Evolutionary conservation across 2,888 invertebrate genomes (phyloP).

Genomic region (Trimorus sp.): DNA sequence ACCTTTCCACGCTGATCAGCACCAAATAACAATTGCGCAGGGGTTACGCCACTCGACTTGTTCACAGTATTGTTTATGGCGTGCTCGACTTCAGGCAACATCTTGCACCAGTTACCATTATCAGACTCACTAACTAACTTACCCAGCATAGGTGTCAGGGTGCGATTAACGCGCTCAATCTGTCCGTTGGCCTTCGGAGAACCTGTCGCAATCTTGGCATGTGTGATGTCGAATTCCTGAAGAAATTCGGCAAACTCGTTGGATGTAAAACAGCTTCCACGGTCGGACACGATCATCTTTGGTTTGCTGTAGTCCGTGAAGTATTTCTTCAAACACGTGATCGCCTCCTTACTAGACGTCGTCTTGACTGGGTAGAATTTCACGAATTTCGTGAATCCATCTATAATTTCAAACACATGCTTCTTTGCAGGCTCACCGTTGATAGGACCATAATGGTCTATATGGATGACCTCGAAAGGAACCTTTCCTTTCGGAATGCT

Average conservation of each 20-base stretch:
- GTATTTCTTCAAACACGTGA: constrained; percentile 15
- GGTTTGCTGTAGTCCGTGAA: constrained; percentile 43
- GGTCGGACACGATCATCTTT: constrained; percentile 45
- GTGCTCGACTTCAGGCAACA: constrained; percentile 47
- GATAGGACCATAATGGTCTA: constrained; percentile 8
- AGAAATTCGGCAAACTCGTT: constrained; percentile 60
- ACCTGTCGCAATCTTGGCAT: constrained; percentile 55
- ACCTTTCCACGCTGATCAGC: constrained; percentile 68
- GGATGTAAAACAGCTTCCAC: constrained; percentile 60
- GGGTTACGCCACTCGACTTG: constrained; percentile 65
- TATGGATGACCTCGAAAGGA: not conserved
- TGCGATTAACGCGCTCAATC: constrained; percentile 61
- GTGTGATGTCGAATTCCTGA: constrained; percentile 36
- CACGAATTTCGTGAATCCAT: constrained; percentile 43
- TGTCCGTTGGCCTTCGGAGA: constrained; percentile 67
- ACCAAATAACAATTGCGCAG: constrained; percentile 72
- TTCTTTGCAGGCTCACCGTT: not conserved
- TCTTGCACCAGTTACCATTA: constrained; percentile 49
- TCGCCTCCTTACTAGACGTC: constrained; percentile 15
- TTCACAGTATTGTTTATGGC: constrained; percentile 62
- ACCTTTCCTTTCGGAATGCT: constrained; percentile 51
- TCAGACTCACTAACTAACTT: constrained; percentile 32
- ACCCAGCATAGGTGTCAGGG: constrained; percentile 37
- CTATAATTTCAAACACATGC: not conserved
- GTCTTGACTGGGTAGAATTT: constrained; percentile 44